phyloP scores from a whole-genome alignment of 1,140 invertebrate species.

The Magallana angulata region DNA sequence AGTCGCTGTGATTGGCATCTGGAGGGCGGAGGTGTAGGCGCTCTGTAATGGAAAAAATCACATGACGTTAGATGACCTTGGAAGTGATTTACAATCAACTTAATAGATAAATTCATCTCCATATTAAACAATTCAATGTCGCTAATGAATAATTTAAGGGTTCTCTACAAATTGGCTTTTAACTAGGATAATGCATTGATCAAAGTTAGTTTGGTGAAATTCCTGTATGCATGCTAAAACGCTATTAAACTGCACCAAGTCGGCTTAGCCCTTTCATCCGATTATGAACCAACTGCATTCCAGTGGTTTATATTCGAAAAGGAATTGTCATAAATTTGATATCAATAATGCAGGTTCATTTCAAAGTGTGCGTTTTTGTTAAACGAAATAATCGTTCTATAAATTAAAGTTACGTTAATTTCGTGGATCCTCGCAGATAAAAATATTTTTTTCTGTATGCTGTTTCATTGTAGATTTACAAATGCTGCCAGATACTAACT shows the following conservation, averaged over 20 bases:
- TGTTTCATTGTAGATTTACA: too few relatives aligned
- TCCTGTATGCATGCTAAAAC: constrained; percentile 1
- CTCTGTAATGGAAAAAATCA: constrained; percentile 42
- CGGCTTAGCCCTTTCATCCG: neutral
- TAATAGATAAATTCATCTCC: constrained; percentile 9
- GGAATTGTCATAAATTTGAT: neutral
- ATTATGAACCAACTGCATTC: constrained; percentile 8
- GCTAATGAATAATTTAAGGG: constrained; percentile 3
- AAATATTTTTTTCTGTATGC: too few relatives aligned
- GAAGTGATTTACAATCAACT: neutral
- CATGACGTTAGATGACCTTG: neutral
- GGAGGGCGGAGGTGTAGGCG: constrained; percentile 11
- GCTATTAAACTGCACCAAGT: neutral
- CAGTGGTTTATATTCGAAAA: neutral
- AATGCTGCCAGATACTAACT: too few relatives aligned
- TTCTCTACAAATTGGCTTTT: neutral
- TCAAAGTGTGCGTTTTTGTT: neutral
- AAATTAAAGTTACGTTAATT: neutral
- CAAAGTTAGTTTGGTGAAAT: neutral
- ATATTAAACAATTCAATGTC: constrained; percentile 35
- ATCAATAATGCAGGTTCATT: constrained; percentile 18
- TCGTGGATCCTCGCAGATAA: too few relatives aligned
- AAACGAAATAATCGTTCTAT: neutral
- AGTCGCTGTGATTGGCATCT: neutral
- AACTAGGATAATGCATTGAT: neutral